phyloP scores from a whole-genome alignment of 1,140 invertebrate genomes.

The Thaumatotibia leucotreta region DNA sequence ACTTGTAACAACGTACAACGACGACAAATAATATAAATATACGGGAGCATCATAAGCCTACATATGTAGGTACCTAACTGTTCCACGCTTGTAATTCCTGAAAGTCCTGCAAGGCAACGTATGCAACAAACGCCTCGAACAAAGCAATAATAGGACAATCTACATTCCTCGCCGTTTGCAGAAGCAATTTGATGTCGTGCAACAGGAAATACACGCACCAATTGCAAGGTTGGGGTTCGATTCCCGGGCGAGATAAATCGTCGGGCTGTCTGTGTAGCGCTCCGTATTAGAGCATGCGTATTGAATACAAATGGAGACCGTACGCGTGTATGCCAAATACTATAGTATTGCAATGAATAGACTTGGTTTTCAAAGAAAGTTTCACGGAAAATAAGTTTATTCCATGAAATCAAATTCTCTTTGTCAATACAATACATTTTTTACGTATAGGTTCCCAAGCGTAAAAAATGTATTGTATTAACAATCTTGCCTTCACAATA shows the following conservation, averaged over 20 bases:
- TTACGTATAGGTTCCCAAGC: no score
- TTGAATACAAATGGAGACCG: constrained; percentile 59
- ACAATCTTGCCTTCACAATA: no score
- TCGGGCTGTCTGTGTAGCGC: constrained; percentile 49
- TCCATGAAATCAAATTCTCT: no score
- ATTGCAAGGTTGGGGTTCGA: constrained; percentile 59
- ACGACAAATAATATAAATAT: no score
- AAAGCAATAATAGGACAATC: constrained; percentile 62
- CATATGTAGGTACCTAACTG: not conserved
- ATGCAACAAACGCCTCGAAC: constrained; percentile 26
- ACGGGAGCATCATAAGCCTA: no score
- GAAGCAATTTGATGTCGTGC: constrained; percentile 66
- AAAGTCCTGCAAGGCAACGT: not conserved
- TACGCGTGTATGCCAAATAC: constrained; percentile 29
- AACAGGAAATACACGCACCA: constrained; percentile 48
- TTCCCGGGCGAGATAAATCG: constrained; percentile 60
- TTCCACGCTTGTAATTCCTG: not conserved
- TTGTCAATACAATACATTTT: no score
- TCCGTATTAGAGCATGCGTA: constrained; percentile 59
- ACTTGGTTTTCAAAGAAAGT: not conserved
- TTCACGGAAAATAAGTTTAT: no score
- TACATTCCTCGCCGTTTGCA: constrained; percentile 58
- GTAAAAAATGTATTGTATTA: no score
- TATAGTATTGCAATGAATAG: not conserved
- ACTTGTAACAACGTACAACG: no score